Percentiles rank a stretch among this genome's conserved stretches.
These are phyloP conservation scores for Suncus etruscus DNA, from an alignment of 2,113 vertebrate species.

Conservation along the genomic window DNA sequence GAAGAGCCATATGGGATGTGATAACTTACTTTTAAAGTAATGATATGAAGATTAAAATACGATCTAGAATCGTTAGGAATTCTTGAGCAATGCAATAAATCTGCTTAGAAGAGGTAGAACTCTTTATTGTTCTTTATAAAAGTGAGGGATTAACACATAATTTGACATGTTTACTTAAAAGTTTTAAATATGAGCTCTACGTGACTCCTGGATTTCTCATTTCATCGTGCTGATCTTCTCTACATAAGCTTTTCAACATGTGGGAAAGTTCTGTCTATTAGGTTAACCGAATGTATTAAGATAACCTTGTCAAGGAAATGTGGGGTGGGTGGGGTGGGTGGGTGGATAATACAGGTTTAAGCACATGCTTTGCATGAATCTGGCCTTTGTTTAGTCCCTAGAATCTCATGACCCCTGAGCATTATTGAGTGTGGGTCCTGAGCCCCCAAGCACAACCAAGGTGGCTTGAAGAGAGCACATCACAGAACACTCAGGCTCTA, in stretches of 20 bases:
- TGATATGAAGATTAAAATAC: slow-evolving; percentile 57
- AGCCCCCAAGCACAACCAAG: no score
- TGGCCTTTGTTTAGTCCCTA: no score
- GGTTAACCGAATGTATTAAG: background rate
- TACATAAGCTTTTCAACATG: background rate
- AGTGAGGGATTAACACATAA: background rate
- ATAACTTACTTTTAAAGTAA: slow-evolving; percentile 61
- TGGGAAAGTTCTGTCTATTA: background rate
- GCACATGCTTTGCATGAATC: no score
- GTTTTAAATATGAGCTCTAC: background rate
- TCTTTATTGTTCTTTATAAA: background rate
- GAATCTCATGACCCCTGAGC: no score
- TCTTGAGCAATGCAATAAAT: slow-evolving; percentile 51
- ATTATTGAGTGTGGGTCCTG: no score
- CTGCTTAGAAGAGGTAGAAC: background rate
- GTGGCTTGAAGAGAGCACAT: no score
- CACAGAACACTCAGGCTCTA: no score
- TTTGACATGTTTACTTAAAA: background rate
- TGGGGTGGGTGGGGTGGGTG: background rate
- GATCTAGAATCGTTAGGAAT: slow-evolving; percentile 66
- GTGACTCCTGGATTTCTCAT: slow-evolving; percentile 25
- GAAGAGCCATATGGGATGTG: slow-evolving; percentile 31
- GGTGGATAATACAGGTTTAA: no score
- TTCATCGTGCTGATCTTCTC: slow-evolving; percentile 54
- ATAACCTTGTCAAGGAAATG: background rate